Evolutionary conservation across 2,888 invertebrate species (phyloP).

Genomic region (Odontomyia ornata): DNA sequence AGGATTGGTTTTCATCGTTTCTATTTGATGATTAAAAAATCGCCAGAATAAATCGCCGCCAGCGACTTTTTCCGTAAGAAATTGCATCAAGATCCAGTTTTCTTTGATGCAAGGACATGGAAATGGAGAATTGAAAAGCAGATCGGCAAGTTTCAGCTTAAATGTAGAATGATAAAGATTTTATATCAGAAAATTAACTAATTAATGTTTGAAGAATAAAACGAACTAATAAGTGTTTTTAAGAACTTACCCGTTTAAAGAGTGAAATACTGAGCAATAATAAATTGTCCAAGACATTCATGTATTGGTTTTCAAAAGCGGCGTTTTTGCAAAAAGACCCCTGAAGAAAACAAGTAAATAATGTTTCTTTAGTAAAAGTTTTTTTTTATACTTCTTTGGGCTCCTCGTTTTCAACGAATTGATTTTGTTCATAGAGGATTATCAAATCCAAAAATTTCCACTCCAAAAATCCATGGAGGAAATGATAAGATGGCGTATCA

Average conservation of each 20-base stretch:
- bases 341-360: neutral
- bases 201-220: too few relatives aligned
- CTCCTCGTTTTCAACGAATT: conserved; percentile 43
- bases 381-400: conserved; percentile 47
- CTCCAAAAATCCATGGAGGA: conserved; percentile 61
- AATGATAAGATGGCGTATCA: conserved; percentile 59
- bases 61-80: conserved; percentile 61
- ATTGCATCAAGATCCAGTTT: conserved; percentile 67
- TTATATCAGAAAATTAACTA: neutral
- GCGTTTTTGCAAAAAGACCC: conserved; percentile 14
- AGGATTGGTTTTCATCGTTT: conserved; percentile 54
- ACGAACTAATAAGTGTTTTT: too few relatives aligned
- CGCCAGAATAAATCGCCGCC: conserved; percentile 63
- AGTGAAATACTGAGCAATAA: conserved; percentile 55
- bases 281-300: conserved; percentile 56
- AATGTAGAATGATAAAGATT: neutral
- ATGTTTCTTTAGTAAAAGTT: conserved; percentile 54
- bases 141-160: conserved; percentile 55
- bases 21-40: conserved; percentile 61
- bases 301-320: conserved; percentile 53
- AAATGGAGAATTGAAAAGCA: conserved; percentile 66
- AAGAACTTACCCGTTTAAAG: conserved; percentile 53
- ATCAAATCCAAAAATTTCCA: conserved; percentile 61
- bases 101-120: conserved; percentile 69
- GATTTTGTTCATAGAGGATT: conserved; percentile 53